Base-by-base conservation (phyloP, 2,797 vertebrate species). In the Myripristis murdjan region DNA sequence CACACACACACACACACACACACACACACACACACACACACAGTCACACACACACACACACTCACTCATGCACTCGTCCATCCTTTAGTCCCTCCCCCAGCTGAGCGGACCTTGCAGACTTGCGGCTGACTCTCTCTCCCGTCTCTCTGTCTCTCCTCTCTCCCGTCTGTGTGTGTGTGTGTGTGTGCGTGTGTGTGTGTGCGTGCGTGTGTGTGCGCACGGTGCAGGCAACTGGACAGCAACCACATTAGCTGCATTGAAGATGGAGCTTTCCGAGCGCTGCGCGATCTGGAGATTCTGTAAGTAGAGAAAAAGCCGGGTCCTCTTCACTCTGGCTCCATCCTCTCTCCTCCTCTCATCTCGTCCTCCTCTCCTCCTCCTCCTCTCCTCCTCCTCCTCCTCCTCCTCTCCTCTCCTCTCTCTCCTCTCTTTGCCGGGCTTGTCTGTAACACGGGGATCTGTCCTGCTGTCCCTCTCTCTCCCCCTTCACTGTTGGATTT, bases 191-290 rank as follows among this genome's bases (percentile, higher is more conserved):
- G 55, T 62, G 51, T 66, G 51, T 58, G 51, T 82, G 59, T 83
- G 70, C 79, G 59, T 83, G 73, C 77, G 39, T 86, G 67, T 47
- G 41, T 78, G 84, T 83, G 80, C 73, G 87, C 24, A 39, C n/a
- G 82, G 91, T 94, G 93, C 95, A 98, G 97, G 96, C 97, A 98
- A 93, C 95, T 98, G 96, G 97, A 99, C 97, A 99, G 97, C 96
- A 99, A 99, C 96, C 97, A 97, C 94, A 99, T 99, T 95, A 96
- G 96, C 97, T 99, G 98, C n/a, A n/a, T n/a, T n/a, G n/a, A n/a
- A n/a, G n/a, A n/a, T n/a, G n/a, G n/a, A n/a, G n/a, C n/a, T n/a
- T 99, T 99, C 95, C 95, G 98, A 93, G 98, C 98, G 46, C 96
- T 99, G 91, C 98, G 98, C 76, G 97, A 98, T 95, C 94, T 99